These are phyloP conservation scores for Odontothrips loti DNA, from an alignment of 2,888 invertebrate genomes.

Conservation along the genomic window DNA sequence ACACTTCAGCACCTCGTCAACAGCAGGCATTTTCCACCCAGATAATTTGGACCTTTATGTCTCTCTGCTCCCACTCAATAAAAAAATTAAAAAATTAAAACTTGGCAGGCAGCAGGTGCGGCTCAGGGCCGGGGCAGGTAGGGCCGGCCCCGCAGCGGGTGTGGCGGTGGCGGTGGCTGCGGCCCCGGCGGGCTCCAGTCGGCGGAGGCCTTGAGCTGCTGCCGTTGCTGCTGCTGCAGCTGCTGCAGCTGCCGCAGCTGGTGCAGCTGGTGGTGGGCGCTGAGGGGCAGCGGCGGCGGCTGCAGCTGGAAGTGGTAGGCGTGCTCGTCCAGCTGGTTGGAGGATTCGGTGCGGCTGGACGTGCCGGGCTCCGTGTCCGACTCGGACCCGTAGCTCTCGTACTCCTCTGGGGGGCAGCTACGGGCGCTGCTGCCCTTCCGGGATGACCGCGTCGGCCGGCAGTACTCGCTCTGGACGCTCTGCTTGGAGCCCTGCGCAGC, in stretches of 20 bases:
- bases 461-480: slow-evolving; percentile 28
- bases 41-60: no score
- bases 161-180: background rate
- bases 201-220: background rate
- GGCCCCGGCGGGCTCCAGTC: slow-evolving; percentile 9
- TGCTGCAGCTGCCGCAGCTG: background rate
- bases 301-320: slow-evolving; percentile 21
- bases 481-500: slow-evolving; percentile 15
- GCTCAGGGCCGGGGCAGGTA: background rate
- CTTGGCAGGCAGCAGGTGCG: background rate
- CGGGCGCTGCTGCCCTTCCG: slow-evolving; percentile 4
- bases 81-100: background rate
- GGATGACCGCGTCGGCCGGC: slow-evolving; percentile 8
- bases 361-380: slow-evolving; percentile 27
- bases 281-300: background rate
- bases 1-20: no score
- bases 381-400: slow-evolving; percentile 29
- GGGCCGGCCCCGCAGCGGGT: background rate
- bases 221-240: background rate
- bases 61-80: background rate
- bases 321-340: slow-evolving; percentile 29
- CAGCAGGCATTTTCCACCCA: no score
- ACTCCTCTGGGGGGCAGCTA: slow-evolving; percentile 7
- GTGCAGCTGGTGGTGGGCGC: background rate
- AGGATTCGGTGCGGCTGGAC: slow-evolving; percentile 28